phyloP scores from a whole-genome alignment of 2,113 vertebrate genomes.

The Cryptomyrus ogoouensis region DNA sequence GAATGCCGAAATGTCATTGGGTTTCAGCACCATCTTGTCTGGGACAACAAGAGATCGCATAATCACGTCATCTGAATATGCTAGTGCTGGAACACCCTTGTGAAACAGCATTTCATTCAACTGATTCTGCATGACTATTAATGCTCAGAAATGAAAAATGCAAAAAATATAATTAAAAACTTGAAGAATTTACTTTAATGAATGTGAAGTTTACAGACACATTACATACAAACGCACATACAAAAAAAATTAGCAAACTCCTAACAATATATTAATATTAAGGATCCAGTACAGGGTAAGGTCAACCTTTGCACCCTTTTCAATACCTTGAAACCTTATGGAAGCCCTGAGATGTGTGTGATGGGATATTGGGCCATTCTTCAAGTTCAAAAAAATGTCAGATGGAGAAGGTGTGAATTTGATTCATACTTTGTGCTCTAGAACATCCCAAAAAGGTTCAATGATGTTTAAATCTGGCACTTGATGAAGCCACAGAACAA shows the following conservation, averaged over 20 bases:
- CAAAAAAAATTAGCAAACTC: neutral
- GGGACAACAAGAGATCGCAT: slow-evolving; percentile 44
- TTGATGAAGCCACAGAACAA: neutral
- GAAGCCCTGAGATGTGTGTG: neutral
- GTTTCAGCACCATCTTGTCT: slow-evolving; percentile 85
- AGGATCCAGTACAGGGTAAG: neutral
- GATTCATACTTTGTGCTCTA: neutral
- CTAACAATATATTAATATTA: neutral
- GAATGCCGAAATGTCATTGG: slow-evolving; percentile 92
- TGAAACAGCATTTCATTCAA: slow-evolving; percentile 3
- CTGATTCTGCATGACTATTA: neutral
- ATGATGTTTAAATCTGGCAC: neutral
- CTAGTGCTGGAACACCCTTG: neutral
- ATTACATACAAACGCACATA: neutral
- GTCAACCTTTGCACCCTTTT: neutral
- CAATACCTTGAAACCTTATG: neutral
- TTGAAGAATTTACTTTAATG: neutral
- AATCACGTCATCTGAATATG: neutral
- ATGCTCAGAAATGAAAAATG: neutral
- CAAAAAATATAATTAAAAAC: neutral
- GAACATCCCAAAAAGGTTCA: neutral
- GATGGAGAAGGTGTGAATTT: neutral
- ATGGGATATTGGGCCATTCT: neutral
- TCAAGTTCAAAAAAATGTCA: neutral
- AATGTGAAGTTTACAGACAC: neutral